phyloP scores from a whole-genome alignment of 1,140 invertebrate species.

The Nasonia vitripennis region DNA sequence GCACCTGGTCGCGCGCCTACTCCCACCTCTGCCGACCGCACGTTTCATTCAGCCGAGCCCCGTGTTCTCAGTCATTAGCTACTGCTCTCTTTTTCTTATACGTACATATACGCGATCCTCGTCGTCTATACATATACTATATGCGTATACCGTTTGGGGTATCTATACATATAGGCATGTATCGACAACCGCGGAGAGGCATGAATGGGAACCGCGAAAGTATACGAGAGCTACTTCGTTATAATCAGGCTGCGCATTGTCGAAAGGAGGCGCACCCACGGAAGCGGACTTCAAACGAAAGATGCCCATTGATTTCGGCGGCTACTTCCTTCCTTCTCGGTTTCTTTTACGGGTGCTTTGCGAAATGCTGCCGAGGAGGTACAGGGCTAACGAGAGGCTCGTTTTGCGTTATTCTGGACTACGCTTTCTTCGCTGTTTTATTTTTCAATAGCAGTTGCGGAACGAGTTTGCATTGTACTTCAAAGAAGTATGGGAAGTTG shows the following conservation, averaged over 20 bases:
- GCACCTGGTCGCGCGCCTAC: constrained; percentile 50
- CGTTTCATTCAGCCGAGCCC: constrained; percentile 32
- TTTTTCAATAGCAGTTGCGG: not conserved
- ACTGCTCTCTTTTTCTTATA: not conserved
- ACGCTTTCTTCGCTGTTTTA: no score
- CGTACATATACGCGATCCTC: not conserved
- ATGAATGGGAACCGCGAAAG: not conserved
- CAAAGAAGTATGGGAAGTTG: not conserved
- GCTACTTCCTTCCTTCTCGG: constrained; percentile 25
- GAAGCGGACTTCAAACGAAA: constrained; percentile 25
- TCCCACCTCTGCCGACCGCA: constrained; percentile 36
- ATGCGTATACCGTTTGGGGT: not conserved
- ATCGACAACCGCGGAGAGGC: not conserved
- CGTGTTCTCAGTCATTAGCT: constrained; percentile 19
- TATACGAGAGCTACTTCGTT: not conserved
- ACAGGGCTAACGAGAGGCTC: not conserved
- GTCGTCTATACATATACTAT: not conserved
- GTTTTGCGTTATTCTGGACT: not conserved
- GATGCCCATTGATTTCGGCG: constrained; percentile 36
- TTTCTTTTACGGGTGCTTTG: not conserved
- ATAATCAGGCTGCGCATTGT: not conserved
- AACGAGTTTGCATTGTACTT: not conserved
- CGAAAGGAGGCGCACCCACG: not conserved
- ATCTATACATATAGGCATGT: not conserved
- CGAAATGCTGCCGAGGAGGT: not conserved